phyloP scores from a whole-genome alignment of 2,888 invertebrate species.

The Salticus scenicus region DNA sequence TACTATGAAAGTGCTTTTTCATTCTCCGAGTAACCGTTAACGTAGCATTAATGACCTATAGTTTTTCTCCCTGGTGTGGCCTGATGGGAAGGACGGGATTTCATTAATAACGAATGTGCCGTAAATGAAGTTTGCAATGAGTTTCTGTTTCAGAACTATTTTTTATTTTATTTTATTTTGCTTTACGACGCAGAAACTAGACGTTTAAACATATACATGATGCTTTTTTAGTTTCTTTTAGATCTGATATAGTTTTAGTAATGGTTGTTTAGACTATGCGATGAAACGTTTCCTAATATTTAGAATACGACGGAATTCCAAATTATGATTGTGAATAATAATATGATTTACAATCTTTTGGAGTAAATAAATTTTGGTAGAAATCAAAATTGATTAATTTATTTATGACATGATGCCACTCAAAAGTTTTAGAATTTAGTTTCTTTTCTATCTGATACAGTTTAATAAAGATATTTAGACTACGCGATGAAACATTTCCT shows the following conservation, averaged over 20 bases:
- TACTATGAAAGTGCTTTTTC: constrained; percentile 67
- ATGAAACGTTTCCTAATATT: neutral
- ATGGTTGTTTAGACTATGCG: neutral
- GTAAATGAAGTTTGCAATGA: constrained; percentile 68
- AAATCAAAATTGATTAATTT: no score
- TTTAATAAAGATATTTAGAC: no score
- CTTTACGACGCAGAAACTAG: constrained; percentile 8
- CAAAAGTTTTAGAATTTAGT: no score
- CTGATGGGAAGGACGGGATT: constrained; percentile 61
- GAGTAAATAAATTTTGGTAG: no score
- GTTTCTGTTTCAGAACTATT: constrained; percentile 23
- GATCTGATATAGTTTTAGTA: neutral
- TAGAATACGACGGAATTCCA: neutral
- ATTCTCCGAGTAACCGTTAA: constrained; percentile 67
- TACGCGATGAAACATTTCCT: no score
- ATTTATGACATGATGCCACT: no score
- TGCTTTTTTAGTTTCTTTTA: neutral
- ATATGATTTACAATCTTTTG: no score
- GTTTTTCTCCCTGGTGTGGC: constrained; percentile 52
- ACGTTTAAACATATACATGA: neutral
- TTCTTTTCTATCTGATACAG: no score
- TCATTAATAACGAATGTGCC: constrained; percentile 67
- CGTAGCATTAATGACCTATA: constrained; percentile 69
- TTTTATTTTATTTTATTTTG: constrained; percentile 34
- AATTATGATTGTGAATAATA: neutral